Evolutionary conservation across 2,113 vertebrate genomes (phyloP).

Genomic region (Electrona antarctica): DNA sequence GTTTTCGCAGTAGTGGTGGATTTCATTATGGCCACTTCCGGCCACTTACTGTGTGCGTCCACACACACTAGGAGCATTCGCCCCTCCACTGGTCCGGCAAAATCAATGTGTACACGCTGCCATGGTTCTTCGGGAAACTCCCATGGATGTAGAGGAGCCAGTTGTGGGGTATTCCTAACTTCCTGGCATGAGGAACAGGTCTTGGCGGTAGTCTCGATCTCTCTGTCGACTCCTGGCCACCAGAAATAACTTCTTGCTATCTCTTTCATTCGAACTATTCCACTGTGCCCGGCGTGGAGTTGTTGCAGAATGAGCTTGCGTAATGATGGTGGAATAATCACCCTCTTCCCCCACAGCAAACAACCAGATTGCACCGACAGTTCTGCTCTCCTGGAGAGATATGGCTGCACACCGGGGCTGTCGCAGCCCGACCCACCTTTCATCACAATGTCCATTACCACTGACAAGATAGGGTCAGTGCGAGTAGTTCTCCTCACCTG

Average conservation of each 20-base stretch:
- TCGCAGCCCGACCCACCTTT: too few species aligned
- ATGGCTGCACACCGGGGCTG: too few species aligned
- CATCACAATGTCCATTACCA: too few species aligned
- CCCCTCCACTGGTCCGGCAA: conserved; percentile 21
- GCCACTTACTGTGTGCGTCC: too few species aligned
- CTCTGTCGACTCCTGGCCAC: too few species aligned
- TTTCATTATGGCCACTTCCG: conserved; percentile 24
- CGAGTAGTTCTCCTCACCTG: background rate
- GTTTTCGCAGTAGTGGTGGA: conserved; percentile 19
- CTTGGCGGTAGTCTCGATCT: conserved; percentile 4
- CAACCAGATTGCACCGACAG: background rate
- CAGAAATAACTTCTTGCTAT: too few species aligned
- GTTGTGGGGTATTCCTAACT: background rate
- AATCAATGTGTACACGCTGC: conserved; percentile 21
- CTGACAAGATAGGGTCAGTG: too few species aligned
- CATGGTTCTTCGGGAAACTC: conserved; percentile 15
- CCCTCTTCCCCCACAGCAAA: conserved; percentile 15
- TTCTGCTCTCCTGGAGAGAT: conserved; percentile 6
- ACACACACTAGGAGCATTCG: too few species aligned
- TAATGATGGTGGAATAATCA: conserved; percentile 14
- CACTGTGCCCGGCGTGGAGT: conserved; percentile 18
- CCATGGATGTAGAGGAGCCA: conserved; percentile 2
- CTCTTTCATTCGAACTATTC: conserved; percentile 34
- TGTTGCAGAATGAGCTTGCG: background rate
- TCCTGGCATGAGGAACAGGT: conserved; percentile 17